These are phyloP conservation scores for Eupelmus urozonus DNA, from an alignment of 2,888 invertebrate species.

Conservation along the genomic window DNA sequence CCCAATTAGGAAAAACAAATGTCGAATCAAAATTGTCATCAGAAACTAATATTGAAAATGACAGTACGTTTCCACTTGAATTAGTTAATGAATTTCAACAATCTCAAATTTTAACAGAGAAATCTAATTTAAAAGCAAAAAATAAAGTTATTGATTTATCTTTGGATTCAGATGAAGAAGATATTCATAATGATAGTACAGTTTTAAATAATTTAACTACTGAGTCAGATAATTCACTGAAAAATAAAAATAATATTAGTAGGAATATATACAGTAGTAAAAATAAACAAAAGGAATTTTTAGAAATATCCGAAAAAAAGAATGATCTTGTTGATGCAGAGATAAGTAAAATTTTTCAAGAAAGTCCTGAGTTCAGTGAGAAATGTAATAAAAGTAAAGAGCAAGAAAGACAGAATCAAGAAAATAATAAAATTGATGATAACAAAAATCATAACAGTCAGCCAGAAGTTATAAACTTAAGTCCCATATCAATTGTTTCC, in stretches of 20 bases:
- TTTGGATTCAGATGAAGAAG: conserved; percentile 47
- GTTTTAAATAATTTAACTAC: conserved; percentile 1
- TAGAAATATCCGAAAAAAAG: conserved; percentile 16
- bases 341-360: conserved; percentile 14
- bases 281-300: neutral
- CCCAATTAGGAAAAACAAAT: neutral
- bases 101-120: conserved; percentile 3
- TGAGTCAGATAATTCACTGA: conserved; percentile 27
- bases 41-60: conserved; percentile 25
- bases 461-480: conserved; percentile 41
- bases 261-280: neutral
- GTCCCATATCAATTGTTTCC: conserved; percentile 62
- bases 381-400: neutral
- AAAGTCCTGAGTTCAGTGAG: no score
- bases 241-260: conserved; percentile 3
- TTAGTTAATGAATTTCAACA: conserved; percentile 3
- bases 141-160: conserved; percentile 38
- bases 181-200: conserved; percentile 15
- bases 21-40: neutral
- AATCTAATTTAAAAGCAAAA: conserved; percentile 11
- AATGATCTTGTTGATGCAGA: conserved; percentile 45
- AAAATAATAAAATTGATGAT: neutral
- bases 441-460: conserved; percentile 4
- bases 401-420: no score
- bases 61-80: conserved; percentile 11